A percentile compares a stretch with the other conserved stretches of the same genome.
Conservation (phyloP, 2,797 vertebrate species). For the Picus viridis region DNA sequence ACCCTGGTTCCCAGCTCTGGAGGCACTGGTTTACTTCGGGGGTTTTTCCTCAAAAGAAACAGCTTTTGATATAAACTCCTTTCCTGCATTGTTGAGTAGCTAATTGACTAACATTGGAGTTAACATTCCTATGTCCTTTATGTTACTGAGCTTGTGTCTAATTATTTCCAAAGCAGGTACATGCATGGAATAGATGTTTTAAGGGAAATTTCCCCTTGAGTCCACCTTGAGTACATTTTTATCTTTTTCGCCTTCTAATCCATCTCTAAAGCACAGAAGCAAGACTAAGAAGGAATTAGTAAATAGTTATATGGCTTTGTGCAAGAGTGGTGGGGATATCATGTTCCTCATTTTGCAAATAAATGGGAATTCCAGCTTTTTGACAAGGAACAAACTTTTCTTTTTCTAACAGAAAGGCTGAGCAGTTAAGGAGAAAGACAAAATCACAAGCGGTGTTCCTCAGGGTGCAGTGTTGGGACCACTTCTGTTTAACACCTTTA, state of each 20-base stretch:
- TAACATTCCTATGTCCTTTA: not conserved
- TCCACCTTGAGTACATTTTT: constrained; percentile 29
- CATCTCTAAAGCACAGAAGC: constrained; percentile 1
- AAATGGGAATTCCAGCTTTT: constrained; percentile 45
- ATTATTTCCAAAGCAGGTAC: not conserved
- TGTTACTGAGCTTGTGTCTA: not conserved
- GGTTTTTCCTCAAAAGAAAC: not conserved
- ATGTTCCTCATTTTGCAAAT: constrained; percentile 10
- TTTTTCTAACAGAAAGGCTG: not conserved
- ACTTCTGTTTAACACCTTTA: too few relatives aligned
- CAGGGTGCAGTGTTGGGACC: too few relatives aligned
- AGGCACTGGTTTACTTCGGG: not conserved
- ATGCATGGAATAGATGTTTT: not conserved
- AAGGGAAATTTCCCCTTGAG: not conserved
- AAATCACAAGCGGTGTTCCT: not conserved
- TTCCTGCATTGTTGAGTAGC: not conserved
- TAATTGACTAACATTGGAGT: not conserved
- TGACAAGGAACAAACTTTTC: constrained; percentile 17
- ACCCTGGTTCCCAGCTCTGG: not conserved
- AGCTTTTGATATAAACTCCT: not conserved
- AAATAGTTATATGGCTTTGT: constrained; percentile 10
- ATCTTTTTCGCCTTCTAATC: constrained; percentile 47
- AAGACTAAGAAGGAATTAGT: constrained; percentile 44
- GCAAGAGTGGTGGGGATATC: constrained; percentile 46
- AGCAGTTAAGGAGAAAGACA: not conserved